Evolutionary conservation across 2,797 vertebrate genomes (phyloP).

Genomic region (Premnoplex brunnescens): DNA sequence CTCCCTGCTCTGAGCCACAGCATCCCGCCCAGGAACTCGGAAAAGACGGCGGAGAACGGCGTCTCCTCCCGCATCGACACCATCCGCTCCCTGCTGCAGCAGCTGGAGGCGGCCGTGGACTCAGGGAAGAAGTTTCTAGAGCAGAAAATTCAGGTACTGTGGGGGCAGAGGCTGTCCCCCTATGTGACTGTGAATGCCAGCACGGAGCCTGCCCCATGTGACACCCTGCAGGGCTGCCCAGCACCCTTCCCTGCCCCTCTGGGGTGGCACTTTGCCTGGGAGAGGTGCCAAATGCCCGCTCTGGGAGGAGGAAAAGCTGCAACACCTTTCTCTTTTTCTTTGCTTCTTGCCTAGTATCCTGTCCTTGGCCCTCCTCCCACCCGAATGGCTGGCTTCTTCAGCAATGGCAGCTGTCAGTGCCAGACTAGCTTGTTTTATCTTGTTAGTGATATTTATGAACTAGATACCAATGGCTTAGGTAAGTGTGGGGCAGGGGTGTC

Average conservation of each 20-base stretch:
- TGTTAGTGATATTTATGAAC: conserved; percentile 88
- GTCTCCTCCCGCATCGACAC: conserved; percentile 83
- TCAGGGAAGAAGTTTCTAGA: conserved; percentile 83
- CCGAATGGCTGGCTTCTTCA: conserved; percentile 86
- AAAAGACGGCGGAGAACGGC: conserved; percentile 87
- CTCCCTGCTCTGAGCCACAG: conserved; percentile 81
- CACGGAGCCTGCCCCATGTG: background rate
- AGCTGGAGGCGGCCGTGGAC: conserved; percentile 84
- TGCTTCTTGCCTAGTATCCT: conserved; percentile 83
- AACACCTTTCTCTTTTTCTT: conserved; percentile 31
- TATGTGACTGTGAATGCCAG: background rate
- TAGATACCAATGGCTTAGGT: conserved; percentile 91
- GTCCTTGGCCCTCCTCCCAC: conserved; percentile 91
- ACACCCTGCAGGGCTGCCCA: conserved; percentile 19
- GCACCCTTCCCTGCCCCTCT: conserved; percentile 24
- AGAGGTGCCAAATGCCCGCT: background rate
- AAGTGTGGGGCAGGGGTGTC: conserved; percentile 57
- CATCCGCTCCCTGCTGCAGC: conserved; percentile 81
- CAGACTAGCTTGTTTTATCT: conserved; percentile 90
- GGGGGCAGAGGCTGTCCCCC: background rate
- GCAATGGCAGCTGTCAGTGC: conserved; percentile 89
- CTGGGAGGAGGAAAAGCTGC: background rate
- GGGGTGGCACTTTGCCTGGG: conserved; percentile 19
- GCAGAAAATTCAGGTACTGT: conserved; percentile 79
- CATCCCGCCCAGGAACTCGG: conserved; percentile 85